Evolutionary conservation across 2,113 vertebrate species (phyloP).

Genomic region (Scomber japonicus): DNA sequence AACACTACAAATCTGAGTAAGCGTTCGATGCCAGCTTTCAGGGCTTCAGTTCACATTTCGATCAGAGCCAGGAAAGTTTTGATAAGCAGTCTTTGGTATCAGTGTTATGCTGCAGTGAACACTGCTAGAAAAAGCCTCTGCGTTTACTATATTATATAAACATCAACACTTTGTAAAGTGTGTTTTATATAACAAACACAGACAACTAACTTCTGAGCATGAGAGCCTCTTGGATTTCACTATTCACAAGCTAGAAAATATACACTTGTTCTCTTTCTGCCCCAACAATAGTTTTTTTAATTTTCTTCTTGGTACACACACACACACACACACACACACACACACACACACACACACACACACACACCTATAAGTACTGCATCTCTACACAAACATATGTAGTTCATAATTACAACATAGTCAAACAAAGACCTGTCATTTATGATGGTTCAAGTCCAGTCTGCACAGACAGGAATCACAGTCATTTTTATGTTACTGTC

Average conservation of each 20-base stretch:
- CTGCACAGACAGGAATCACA: background rate
- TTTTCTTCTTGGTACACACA: background rate
- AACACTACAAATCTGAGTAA: background rate
- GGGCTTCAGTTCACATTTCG: background rate
- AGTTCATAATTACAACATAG: background rate
- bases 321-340: background rate
- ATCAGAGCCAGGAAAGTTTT: background rate
- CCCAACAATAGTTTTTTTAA: background rate
- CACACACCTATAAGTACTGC: too few species aligned
- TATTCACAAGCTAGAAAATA: conserved; percentile 16
- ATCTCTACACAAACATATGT: background rate
- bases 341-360: too few species aligned
- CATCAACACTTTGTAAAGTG: conserved; percentile 1
- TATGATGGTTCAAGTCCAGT: conserved; percentile 10
- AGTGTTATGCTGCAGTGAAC: background rate
- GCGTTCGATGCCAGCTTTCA: background rate
- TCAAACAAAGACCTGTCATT: conserved; percentile 23
- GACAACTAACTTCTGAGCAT: conserved; percentile 6
- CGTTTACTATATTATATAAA: conserved; percentile 16
- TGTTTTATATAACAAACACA: conserved; percentile 36
- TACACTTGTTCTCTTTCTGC: background rate
- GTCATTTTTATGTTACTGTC: conserved; percentile 27
- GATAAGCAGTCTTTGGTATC: background rate
- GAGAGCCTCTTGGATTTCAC: conserved; percentile 23
- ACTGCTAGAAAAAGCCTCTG: background rate